Conservation (phyloP, 2,888 invertebrate species). For the Spisula solida region DNA sequence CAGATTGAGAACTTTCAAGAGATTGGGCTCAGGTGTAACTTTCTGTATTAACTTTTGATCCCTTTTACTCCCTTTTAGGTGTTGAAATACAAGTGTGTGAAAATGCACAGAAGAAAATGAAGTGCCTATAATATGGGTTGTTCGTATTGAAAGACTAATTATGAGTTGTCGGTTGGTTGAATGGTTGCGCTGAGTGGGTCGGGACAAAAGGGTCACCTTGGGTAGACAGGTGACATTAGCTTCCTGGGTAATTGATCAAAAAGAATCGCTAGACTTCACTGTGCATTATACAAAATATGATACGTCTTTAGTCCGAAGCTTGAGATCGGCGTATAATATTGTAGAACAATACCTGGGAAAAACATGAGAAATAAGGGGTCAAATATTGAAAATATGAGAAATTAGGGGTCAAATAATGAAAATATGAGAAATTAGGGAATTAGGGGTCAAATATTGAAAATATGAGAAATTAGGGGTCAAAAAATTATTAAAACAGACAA, state of each 20-base stretch:
- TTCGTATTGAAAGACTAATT: conserved; percentile 59
- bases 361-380: conserved; percentile 5
- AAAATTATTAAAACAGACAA: background rate
- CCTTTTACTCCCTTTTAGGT: background rate
- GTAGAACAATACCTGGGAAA: conserved; percentile 23
- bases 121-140: conserved; percentile 45
- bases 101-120: conserved; percentile 54
- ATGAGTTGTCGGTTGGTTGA: conserved; percentile 56
- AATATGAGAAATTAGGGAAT: background rate
- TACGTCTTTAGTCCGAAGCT: background rate
- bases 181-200: conserved; percentile 53
- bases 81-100: conserved; percentile 15
- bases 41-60: background rate
- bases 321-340: conserved; percentile 16
- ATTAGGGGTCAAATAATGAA: background rate
- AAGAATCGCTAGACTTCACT: conserved; percentile 14
- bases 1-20: too few species aligned
- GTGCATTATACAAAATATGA: conserved; percentile 21
- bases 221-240: conserved; percentile 52
- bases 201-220: conserved; percentile 47
- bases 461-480: too few species aligned
- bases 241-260: conserved; percentile 39
- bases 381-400: background rate
- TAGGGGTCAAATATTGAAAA: background rate
- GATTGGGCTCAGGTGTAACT: background rate